These are phyloP conservation scores for Lepidurus apus DNA, from an alignment of 1,140 invertebrate genomes.

Conservation along the genomic window DNA sequence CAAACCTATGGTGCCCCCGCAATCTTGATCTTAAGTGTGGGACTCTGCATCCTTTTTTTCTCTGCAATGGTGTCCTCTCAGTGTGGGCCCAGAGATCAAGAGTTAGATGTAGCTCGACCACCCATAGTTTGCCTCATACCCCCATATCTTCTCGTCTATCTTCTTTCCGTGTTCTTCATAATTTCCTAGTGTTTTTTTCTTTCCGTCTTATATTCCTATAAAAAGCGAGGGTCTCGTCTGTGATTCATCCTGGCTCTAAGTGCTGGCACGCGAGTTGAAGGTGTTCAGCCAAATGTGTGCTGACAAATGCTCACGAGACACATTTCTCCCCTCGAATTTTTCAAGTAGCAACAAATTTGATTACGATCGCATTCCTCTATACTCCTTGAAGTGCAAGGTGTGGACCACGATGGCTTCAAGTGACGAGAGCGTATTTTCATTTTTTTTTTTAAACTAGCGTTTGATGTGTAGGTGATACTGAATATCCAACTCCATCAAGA, in stretches of 20 bases:
- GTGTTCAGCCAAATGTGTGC: not conserved
- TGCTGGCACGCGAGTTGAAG: not conserved
- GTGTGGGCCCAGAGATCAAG: conserved; percentile 4
- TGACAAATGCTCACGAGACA: conserved; percentile 7
- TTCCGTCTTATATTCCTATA: not conserved
- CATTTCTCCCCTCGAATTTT: not conserved
- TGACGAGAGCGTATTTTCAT: too few relatives aligned
- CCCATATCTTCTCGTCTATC: conserved; percentile 18
- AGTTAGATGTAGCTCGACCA: not conserved
- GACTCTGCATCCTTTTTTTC: not conserved
- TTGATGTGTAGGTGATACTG: too few relatives aligned
- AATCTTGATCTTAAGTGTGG: conserved; percentile 12
- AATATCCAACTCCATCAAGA: too few relatives aligned
- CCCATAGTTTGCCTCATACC: conserved; percentile 6
- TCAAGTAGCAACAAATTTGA: conserved; percentile 12
- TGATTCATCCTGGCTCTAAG: not conserved
- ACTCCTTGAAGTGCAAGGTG: not conserved
- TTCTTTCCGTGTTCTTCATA: not conserved
- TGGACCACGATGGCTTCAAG: too few relatives aligned
- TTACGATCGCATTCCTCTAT: not conserved
- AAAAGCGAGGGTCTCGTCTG: not conserved
- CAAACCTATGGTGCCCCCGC: not conserved
- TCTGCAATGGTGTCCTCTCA: conserved; percentile 5
- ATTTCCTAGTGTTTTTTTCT: not conserved
- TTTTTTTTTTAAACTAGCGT: too few relatives aligned